Evolutionary conservation across 2,888 invertebrate species (phyloP), one percentile per base, ranked within the genome.

Genomic region (Pterostichus niger): DNA sequence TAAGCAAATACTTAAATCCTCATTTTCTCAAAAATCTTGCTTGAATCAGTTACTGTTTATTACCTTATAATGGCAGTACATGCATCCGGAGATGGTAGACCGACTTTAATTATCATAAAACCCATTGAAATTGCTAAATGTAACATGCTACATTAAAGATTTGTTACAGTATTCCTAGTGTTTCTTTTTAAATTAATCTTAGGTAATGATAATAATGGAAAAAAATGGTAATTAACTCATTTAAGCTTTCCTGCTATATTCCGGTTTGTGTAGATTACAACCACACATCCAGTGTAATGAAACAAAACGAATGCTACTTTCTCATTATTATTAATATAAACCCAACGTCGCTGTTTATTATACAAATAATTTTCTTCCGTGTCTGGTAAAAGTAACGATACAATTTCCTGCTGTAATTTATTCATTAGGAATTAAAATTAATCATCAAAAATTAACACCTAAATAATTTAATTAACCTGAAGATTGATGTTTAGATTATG

Each of bases 141-240:
- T 24, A 24, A 24, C 3, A 24, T 40, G 9, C 9, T 40, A 7
- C 40, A 40, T 9, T 40, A 7, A 1, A 40, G 40, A 40, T 40
- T 40, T 40, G 40, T 40, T 40, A 40, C 40, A 49, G 49, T 49
- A 49, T 49, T 49, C 40, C 40, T 9, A 7, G 40, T 49, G 1
- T 49, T 49, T 49, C 13, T 4, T 7, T 49, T 49, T 49, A 49
- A 49, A 49, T 11, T 49, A n/a, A 7, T 9, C 40, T 49, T 11
- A 49, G 49, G 10, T 49, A 49, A 49, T 49, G 49, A 49, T 49
- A 49, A 49, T n/a, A 13, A 24, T 24, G 24, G 24, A 7, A 49
- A 49, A 49, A 49, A 40, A 40, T 13, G 49, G 49, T 49, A 49
- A 49, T 49, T 49, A 49, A 49, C 49, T 49, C n/a, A 49, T 49